Evolutionary conservation across 2,888 invertebrate genomes (phyloP), one percentile per base, ranked within the genome.

Genomic region (Eueremaeus valkanovi): DNA sequence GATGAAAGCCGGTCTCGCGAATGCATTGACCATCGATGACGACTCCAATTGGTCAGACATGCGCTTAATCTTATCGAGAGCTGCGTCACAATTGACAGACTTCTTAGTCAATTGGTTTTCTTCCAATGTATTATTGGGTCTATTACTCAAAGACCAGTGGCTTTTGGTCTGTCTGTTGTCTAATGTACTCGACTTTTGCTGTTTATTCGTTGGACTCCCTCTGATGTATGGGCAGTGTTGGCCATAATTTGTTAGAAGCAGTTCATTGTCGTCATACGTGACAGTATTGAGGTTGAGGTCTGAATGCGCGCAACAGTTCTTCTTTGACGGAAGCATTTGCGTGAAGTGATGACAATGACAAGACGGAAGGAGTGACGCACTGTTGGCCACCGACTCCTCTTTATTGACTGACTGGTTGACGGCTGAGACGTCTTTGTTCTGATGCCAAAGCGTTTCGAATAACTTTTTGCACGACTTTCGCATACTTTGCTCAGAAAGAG

Each of bases 401-500:
- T 61, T 31, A 61, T 61, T 55, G 9, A 27, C n/a, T 55, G 55
- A 61, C 29, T 9, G 29, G 18, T 3, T 55, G 21, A 24, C n/a
- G n/a, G n/a, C n/a, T n/a, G n/a, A n/a, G 9, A 5, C 21, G 11
- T 63, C 63, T 36, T 63, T 63, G 36, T 33, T 63, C 18, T 78
- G 78, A 11, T 74, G 73, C 36, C 75, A 75, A n/a, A 78, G 73
- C 1, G 78, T 78, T 16, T 77, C 78, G 42, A 78, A 78, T 13
- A 78, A 73, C 24, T 77, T 78, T 18, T 77, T 73, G 42, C 78
- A 78, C 5, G 78, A 78, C 33, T 77, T 76, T 18, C 78, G 75
- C 24, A 78, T 76, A 68, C 76, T 78, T 40, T 78, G 77, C 27
- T 78, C 78, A 29, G 78, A 77, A 9, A 78, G 73, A 6, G 76